Conservation (phyloP, 2,888 invertebrate genomes). For the Lycaena phlaeas region DNA sequence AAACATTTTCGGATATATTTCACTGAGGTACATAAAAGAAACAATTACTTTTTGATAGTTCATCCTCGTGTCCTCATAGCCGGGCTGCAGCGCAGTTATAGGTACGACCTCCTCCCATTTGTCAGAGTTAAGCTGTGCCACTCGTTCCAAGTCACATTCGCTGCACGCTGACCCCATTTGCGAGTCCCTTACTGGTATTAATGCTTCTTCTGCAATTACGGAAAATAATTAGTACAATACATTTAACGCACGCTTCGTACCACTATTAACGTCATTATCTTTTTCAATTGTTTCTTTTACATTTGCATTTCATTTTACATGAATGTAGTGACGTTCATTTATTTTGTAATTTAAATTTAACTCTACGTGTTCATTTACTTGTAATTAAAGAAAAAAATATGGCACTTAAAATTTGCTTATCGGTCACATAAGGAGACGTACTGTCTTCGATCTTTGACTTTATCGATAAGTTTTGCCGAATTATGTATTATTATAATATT, state of each 20-base stretch:
- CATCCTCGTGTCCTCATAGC: constrained; percentile 71
- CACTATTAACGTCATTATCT: neutral
- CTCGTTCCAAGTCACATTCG: constrained; percentile 49
- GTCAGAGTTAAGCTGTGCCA: constrained; percentile 56
- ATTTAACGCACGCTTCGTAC: constrained; percentile 8
- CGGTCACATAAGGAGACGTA: too few relatives aligned
- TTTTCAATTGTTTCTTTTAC: neutral
- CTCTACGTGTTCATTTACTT: too few relatives aligned
- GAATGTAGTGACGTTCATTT: too few relatives aligned
- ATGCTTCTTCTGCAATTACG: constrained; percentile 49
- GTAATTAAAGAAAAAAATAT: too few relatives aligned
- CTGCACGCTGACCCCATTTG: constrained; percentile 66
- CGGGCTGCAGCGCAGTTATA: constrained; percentile 64
- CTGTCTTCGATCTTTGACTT: too few relatives aligned
- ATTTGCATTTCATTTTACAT: neutral
- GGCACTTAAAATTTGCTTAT: too few relatives aligned
- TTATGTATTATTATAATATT: too few relatives aligned
- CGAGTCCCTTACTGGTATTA: constrained; percentile 52
- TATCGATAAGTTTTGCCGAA: too few relatives aligned
- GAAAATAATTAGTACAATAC: constrained; percentile 15
- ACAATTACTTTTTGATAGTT: constrained; percentile 65
- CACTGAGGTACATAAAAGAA: neutral
- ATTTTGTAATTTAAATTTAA: neutral
- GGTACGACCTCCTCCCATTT: constrained; percentile 74
- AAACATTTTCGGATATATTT: too few relatives aligned